phyloP scores from a whole-genome alignment of 2,888 invertebrate genomes.

The Scelioninae gen. 1 region DNA sequence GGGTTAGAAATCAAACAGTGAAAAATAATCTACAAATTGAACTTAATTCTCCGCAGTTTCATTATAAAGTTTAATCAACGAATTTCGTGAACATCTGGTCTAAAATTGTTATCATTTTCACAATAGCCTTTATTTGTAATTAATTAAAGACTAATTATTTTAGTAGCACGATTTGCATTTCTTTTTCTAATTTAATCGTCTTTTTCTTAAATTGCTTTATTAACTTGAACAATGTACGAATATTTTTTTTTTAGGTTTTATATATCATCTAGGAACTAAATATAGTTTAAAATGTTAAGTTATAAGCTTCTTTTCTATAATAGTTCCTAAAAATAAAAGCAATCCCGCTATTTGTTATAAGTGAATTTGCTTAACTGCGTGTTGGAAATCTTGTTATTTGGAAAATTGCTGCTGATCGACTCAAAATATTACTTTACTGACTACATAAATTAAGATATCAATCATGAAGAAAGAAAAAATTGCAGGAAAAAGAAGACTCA shows the following conservation, averaged over 20 bases:
- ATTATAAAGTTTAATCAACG: constrained; percentile 3
- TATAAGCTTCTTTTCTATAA: neutral
- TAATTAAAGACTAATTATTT: neutral
- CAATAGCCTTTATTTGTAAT: neutral
- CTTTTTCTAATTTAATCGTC: too few species aligned
- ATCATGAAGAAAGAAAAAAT: too few species aligned
- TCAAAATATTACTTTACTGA: too few species aligned
- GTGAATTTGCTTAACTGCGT: neutral
- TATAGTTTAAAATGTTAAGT: neutral
- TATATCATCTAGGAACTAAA: too few species aligned
- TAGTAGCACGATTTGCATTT: neutral
- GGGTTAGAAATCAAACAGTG: constrained; percentile 6
- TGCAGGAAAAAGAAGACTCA: too few species aligned
- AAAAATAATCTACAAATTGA: neutral
- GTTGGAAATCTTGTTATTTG: neutral
- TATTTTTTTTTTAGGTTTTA: too few species aligned
- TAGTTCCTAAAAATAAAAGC: constrained; percentile 3
- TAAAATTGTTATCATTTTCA: neutral
- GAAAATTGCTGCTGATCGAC: too few species aligned
- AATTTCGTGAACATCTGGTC: neutral
- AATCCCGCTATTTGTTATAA: constrained; percentile 1
- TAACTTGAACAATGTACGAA: too few species aligned
- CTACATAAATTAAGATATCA: too few species aligned
- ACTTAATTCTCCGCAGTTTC: neutral
- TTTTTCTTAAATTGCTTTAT: neutral